Percentiles rank a stretch among this genome's conserved stretches.
phyloP scores from a whole-genome alignment of 2,113 vertebrate species.

The Oryctolagus cuniculus region DNA sequence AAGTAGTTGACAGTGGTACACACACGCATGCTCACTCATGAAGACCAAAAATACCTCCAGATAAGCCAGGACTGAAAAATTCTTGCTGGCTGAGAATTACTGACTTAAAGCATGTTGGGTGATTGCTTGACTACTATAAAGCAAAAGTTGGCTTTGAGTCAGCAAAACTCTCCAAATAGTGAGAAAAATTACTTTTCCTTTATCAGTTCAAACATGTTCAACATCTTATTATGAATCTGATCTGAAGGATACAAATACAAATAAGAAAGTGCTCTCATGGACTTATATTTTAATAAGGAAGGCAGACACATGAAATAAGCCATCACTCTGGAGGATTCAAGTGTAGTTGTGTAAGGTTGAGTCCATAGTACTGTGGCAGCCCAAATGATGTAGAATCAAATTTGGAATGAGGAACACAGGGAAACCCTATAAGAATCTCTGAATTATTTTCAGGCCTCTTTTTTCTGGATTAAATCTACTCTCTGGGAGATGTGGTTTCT shows the following conservation, averaged over 20 bases:
- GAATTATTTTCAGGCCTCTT: background rate
- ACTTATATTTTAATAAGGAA: slow-evolving; percentile 21
- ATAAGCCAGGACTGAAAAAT: background rate
- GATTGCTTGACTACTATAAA: background rate
- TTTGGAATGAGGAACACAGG: background rate
- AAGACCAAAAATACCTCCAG: background rate
- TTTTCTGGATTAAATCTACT: background rate
- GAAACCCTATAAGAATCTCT: background rate
- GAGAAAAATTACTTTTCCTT: background rate
- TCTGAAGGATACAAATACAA: background rate
- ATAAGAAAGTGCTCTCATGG: background rate
- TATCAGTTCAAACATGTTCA: background rate
- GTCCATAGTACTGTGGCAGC: background rate
- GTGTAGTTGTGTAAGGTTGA: background rate
- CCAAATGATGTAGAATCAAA: background rate
- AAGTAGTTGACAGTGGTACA: background rate
- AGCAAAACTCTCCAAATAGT: background rate
- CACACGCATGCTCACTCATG: background rate
- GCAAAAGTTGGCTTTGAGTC: background rate
- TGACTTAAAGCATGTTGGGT: background rate
- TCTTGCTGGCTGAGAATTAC: background rate
- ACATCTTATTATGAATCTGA: background rate
- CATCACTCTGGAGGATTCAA: background rate
- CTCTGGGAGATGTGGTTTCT: background rate
- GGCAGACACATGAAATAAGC: background rate